Conservation (phyloP, 2,888 invertebrate genomes). For the Autographa pulchrina region DNA sequence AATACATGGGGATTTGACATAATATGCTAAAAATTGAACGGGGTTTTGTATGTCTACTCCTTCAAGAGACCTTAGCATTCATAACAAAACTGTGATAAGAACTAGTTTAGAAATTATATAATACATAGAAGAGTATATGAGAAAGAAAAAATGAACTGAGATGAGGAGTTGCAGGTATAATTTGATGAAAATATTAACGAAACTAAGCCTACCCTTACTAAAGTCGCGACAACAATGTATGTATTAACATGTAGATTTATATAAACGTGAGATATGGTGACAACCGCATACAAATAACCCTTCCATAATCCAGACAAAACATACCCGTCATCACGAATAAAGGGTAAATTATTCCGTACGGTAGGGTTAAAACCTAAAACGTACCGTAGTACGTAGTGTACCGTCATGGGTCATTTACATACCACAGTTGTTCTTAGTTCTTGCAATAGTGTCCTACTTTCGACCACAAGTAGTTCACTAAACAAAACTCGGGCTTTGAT, state of each 20-base stretch:
- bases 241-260: not conserved
- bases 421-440: conserved; percentile 46
- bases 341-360: conserved; percentile 9
- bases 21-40: too few species aligned
- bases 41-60: too few species aligned
- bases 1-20: too few species aligned
- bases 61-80: too few species aligned
- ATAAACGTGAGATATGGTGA: conserved; percentile 16
- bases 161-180: not conserved
- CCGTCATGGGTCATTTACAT: conserved; percentile 43
- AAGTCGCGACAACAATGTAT: not conserved
- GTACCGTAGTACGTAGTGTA: conserved; percentile 21
- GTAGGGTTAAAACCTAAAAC: conserved; percentile 37
- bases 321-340: conserved; percentile 31
- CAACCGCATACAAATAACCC: conserved; percentile 29
- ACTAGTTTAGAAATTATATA: too few species aligned
- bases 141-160: too few species aligned
- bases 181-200: not conserved
- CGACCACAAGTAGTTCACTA: conserved; percentile 29
- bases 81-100: too few species aligned
- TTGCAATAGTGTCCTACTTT: conserved; percentile 43
- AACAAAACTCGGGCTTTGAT: conserved; percentile 50
- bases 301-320: conserved; percentile 37
- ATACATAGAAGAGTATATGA: too few species aligned
- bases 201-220: not conserved